Evolutionary conservation across 2,888 invertebrate genomes (phyloP).

Genomic region (Troglohyphantes excavatus): DNA sequence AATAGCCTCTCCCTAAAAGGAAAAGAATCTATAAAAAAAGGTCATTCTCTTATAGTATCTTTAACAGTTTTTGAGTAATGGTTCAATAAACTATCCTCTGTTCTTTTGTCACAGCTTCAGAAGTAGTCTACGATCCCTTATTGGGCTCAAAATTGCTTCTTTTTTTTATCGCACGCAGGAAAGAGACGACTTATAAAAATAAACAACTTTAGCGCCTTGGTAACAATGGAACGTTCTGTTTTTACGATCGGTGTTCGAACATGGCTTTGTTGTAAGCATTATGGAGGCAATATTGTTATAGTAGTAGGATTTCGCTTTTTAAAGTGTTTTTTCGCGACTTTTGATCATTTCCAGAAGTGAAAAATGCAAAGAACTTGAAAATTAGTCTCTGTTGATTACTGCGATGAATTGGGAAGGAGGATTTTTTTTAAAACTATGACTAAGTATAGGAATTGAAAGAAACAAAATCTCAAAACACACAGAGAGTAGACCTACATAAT

Average conservation of each 20-base stretch:
- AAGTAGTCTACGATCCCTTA: constrained; percentile 18
- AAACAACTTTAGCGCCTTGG: constrained; percentile 38
- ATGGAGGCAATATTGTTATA: constrained; percentile 46
- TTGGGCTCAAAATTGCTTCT: constrained; percentile 35
- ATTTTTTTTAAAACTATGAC: no score
- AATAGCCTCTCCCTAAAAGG: neutral
- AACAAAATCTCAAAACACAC: no score
- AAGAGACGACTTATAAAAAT: constrained; percentile 41
- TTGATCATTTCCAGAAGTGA: constrained; percentile 19
- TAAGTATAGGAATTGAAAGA: no score
- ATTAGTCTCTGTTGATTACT: neutral
- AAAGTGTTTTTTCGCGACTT: constrained; percentile 33
- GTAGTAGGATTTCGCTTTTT: constrained; percentile 24
- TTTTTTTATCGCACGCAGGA: constrained; percentile 15
- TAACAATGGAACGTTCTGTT: constrained; percentile 56
- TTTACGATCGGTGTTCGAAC: constrained; percentile 30
- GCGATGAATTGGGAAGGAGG: no score
- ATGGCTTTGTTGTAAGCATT: constrained; percentile 15
- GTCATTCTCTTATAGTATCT: constrained; percentile 12
- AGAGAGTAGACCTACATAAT: no score
- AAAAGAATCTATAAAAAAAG: neutral
- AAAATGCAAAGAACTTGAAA: constrained; percentile 3
- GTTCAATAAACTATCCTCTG: constrained; percentile 36
- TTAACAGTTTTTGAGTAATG: constrained; percentile 38
- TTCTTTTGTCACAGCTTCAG: neutral